Base-by-base conservation (phyloP, 2,888 invertebrate species). In the Temnothorax rugatulus region DNA sequence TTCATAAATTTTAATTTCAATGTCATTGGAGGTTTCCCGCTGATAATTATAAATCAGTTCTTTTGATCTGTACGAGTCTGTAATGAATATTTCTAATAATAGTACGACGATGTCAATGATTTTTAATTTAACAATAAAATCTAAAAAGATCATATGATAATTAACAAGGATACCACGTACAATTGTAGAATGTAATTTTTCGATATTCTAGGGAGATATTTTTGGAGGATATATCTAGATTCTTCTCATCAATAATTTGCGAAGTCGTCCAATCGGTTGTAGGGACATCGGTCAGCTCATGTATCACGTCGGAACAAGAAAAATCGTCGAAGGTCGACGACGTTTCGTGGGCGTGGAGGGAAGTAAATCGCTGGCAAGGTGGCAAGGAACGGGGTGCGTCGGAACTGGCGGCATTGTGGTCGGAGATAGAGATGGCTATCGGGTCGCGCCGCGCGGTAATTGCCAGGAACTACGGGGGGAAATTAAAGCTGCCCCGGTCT, bases 401-500 rank as follows among this genome's bases (percentile, higher is more conserved):
- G 88, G 88, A 90, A 88, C 88, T 87, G 89, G 90, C 88, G 86
- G 90, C 89, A 90, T 88, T 93, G 94, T 94, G 92, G 92, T 92
- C 91, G 92, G 90, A 92, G 93, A 94, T 93, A 92, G 93, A 93
- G 94, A 94, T 94, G 93, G 91, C 91, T 93, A 94, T 94, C 94
- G 92, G 91, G 85, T 88, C 90, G 91, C 92, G 92, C 91, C 90
- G 93, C 92, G 92, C 92, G 92, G 93, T 94, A 94, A 94, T 94
- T 94, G 94, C 93, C 93, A 94, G 93, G 93, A 93, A 93, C 93
- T 93, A 91, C 91, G 91, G 92, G 93, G 93, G 94, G 94, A 94
- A 94, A 94, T 94, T 94, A 94, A 94, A 94, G 94, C 94, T 94
- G 93, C 92, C 92, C 92, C 91, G 92, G 90, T 93, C 93, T 94